Conservation (phyloP, 53 echinoderm and acorn worm genomes). For the Crossaster papposus region DNA sequence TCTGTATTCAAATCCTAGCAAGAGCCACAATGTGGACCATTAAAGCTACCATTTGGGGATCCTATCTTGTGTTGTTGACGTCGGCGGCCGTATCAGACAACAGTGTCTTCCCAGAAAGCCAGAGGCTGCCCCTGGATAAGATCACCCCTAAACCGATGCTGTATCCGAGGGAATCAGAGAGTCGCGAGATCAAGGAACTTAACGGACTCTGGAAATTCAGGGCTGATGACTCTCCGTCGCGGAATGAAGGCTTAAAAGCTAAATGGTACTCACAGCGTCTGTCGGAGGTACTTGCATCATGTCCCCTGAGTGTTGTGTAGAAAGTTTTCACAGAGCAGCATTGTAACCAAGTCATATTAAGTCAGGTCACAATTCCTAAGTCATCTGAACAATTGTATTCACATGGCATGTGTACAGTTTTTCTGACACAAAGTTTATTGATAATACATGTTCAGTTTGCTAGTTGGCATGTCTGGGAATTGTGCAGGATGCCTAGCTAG, state of each 20-base stretch:
- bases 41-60: neutral
- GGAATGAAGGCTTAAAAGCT: constrained; percentile 72
- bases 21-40: neutral
- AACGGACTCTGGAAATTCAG: constrained; percentile 91
- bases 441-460: no score
- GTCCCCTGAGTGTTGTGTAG: neutral
- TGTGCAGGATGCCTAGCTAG: no score
- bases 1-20: neutral
- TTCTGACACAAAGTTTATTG: no score
- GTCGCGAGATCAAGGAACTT: constrained; percentile 70
- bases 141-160: constrained; percentile 65
- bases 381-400: no score
- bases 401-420: no score
- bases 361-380: no score
- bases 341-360: no score
- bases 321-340: neutral
- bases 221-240: constrained; percentile 76
- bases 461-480: no score
- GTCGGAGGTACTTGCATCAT: constrained; percentile 63
- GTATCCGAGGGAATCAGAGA: constrained; percentile 77
- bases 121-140: neutral
- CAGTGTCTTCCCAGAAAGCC: neutral
- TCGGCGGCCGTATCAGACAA: neutral
- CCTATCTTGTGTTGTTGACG: neutral
- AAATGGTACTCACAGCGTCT: constrained; percentile 80